Evolutionary conservation across 2,888 invertebrate genomes (phyloP).

Genomic region (Stenolophus ochropezus): DNA sequence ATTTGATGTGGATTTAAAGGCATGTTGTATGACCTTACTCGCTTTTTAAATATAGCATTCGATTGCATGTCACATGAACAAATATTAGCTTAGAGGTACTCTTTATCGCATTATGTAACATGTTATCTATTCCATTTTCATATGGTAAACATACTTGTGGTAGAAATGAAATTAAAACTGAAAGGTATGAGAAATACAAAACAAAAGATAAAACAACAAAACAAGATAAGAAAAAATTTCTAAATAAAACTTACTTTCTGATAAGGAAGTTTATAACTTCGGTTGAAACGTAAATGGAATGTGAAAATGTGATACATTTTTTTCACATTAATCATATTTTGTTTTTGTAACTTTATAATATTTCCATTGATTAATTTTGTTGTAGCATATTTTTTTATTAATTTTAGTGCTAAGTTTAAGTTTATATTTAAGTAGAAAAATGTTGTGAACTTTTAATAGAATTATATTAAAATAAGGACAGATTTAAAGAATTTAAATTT

Average conservation of each 20-base stretch:
- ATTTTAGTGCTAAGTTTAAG: no score
- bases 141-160: neutral
- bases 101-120: neutral
- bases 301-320: neutral
- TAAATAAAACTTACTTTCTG: neutral
- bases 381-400: no score
- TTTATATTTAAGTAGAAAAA: no score
- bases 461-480: no score
- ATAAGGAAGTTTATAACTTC: neutral
- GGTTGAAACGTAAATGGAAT: no score
- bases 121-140: neutral
- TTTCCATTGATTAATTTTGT: no score
- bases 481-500: no score
- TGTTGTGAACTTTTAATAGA: no score
- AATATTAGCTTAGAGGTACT: neutral
- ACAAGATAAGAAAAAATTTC: neutral
- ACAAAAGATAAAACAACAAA: neutral
- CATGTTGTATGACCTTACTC: no score
- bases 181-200: neutral
- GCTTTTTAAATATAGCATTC: neutral
- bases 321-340: neutral
- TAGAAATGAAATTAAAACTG: neutral
- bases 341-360: no score
- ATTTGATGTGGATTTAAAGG: no score
- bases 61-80: neutral